These are phyloP conservation scores for Melanerpes formicivorus DNA, from an alignment of 2,113 vertebrate species.

Conservation along the genomic window DNA sequence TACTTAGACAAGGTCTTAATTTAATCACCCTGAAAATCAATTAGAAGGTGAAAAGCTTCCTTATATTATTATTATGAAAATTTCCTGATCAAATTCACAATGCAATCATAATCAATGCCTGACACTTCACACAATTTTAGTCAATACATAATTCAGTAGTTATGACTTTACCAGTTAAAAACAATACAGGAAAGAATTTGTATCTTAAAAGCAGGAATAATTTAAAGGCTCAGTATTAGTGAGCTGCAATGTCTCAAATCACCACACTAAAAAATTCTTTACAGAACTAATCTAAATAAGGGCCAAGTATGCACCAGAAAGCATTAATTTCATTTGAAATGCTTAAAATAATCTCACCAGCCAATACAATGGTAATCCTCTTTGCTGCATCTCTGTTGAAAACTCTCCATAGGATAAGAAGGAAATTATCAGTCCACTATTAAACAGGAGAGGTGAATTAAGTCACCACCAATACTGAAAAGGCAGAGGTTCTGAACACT, in stretches of 20 bases:
- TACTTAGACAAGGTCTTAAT: constrained; percentile 71
- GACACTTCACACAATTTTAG: neutral
- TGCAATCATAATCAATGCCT: constrained; percentile 66
- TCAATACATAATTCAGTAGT: constrained; percentile 60
- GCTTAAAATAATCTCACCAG: neutral
- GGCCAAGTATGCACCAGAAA: neutral
- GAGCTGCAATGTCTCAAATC: constrained; percentile 5
- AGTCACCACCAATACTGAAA: neutral
- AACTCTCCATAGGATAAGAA: neutral
- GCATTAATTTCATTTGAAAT: neutral
- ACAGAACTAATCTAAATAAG: neutral
- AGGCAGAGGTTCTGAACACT: neutral
- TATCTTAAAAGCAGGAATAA: constrained; percentile 10
- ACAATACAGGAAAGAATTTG: neutral
- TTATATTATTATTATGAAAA: constrained; percentile 66
- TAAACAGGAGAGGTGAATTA: neutral
- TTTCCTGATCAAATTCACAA: constrained; percentile 66
- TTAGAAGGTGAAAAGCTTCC: constrained; percentile 68
- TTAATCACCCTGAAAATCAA: constrained; percentile 68
- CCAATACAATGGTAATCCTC: neutral
- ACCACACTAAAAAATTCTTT: neutral
- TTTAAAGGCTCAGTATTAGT: constrained; percentile 2
- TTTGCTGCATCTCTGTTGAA: neutral
- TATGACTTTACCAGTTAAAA: constrained; percentile 11
- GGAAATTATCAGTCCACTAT: neutral